Conservation (phyloP, 2,888 invertebrate genomes). For the Hylaea fasciaria region DNA sequence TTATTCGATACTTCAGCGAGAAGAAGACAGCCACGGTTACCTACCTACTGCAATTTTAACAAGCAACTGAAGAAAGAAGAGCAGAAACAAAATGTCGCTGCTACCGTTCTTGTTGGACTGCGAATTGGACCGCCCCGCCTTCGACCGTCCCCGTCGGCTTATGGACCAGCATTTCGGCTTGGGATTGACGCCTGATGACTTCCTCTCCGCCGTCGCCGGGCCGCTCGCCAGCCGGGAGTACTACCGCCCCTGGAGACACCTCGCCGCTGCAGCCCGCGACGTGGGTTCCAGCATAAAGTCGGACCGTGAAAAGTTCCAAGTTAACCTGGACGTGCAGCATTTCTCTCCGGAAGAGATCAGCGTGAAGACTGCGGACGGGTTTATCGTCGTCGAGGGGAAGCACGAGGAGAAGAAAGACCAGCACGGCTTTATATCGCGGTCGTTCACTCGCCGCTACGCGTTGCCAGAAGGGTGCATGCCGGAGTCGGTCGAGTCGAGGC, state of each 20-base stretch:
- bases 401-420: constrained; percentile 92
- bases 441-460: constrained; percentile 90
- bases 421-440: constrained; percentile 89
- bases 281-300: constrained; percentile 82
- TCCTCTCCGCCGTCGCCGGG: constrained; percentile 60
- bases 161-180: constrained; percentile 84
- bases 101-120: constrained; percentile 75
- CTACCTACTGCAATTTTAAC: neutral
- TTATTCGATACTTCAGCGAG: neutral
- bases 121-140: constrained; percentile 68
- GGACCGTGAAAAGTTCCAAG: constrained; percentile 79
- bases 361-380: constrained; percentile 90
- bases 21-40: too few relatives aligned
- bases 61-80: constrained; percentile 7
- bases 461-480: constrained; percentile 90
- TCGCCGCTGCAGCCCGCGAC: constrained; percentile 77
- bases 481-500: constrained; percentile 87
- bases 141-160: constrained; percentile 74
- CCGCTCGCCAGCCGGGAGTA: constrained; percentile 65
- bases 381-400: constrained; percentile 90
- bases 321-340: constrained; percentile 90
- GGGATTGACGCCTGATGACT: constrained; percentile 78
- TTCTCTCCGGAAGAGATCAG: constrained; percentile 90
- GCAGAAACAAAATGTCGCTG: constrained; percentile 70
- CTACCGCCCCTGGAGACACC: constrained; percentile 75